phyloP scores from a whole-genome alignment of 2,113 vertebrate genomes.

The Balaeniceps rex region DNA sequence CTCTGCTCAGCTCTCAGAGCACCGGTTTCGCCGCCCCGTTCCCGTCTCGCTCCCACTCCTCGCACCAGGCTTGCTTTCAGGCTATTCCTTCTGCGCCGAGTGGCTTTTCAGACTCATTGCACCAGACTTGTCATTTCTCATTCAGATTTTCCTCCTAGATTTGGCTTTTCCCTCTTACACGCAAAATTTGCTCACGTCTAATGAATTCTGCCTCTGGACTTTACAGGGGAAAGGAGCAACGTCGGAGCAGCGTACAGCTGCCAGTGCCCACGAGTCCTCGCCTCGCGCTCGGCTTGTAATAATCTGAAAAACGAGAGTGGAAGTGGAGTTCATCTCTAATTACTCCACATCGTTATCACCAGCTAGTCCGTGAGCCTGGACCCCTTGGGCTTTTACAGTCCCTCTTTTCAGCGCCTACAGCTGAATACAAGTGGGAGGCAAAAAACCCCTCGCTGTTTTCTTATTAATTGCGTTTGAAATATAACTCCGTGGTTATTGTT shows the following conservation, averaged over 20 bases:
- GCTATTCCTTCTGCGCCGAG: constrained; percentile 22
- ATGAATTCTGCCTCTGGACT: constrained; percentile 56
- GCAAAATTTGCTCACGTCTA: constrained; percentile 45
- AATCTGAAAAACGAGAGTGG: constrained; percentile 46
- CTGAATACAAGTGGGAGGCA: neutral
- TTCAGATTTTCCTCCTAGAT: constrained; percentile 48
- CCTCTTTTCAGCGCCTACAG: neutral
- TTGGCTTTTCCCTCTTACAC: constrained; percentile 7
- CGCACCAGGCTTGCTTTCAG: constrained; percentile 33
- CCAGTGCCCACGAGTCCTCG: neutral
- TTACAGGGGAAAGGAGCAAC: neutral
- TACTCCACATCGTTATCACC: constrained; percentile 31
- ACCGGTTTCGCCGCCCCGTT: neutral
- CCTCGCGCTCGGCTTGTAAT: neutral
- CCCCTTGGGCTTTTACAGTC: constrained; percentile 23
- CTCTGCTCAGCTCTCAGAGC: neutral
- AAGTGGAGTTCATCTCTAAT: constrained; percentile 49
- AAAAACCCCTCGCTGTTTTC: neutral
- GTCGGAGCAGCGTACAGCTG: constrained; percentile 13
- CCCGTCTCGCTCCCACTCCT: constrained; percentile 16
- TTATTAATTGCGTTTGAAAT: constrained; percentile 30
- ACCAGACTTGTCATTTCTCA: constrained; percentile 54
- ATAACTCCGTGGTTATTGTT: neutral
- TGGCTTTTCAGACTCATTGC: constrained; percentile 27
- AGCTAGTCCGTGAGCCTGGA: neutral